These are phyloP conservation scores for Prenolepis imparis DNA, from an alignment of 2,888 invertebrate species.

Conservation along the genomic window DNA sequence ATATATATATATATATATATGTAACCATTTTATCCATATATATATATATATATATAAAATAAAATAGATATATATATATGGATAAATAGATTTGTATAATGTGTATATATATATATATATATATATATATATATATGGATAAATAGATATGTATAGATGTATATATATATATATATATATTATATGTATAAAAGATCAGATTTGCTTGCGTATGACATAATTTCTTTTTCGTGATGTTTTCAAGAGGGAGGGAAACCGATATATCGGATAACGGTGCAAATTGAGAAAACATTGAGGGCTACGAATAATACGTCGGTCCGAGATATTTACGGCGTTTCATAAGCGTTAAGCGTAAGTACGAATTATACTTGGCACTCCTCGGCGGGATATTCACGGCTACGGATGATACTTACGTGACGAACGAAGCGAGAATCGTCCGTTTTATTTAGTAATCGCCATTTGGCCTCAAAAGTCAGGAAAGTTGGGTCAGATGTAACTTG, in stretches of 20 bases:
- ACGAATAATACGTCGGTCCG: not conserved
- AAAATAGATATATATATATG: too few species aligned
- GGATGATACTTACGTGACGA: constrained; percentile 74
- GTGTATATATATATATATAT: not conserved
- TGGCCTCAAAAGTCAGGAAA: constrained; percentile 81
- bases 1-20: not conserved
- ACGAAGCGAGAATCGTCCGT: constrained; percentile 69
- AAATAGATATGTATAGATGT: not conserved
- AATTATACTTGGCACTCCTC: not conserved
- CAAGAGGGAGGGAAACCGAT: not conserved
- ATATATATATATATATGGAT: not conserved
- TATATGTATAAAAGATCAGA: not conserved
- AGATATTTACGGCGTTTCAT: not conserved
- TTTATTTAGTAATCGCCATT: constrained; percentile 81
- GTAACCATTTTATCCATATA: not conserved
- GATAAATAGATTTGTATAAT: not conserved
- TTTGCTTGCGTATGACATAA: constrained; percentile 15
- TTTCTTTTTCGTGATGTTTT: not conserved
- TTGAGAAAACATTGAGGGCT: constrained; percentile 4
- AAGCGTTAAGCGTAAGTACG: not conserved
- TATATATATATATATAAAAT: not conserved
- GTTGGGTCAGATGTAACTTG: constrained; percentile 78
- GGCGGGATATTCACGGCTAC: not conserved
- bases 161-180: not conserved
- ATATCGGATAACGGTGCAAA: constrained; percentile 41